A percentile compares a stretch with the other conserved stretches of the same genome.
Evolutionary conservation across 2,888 invertebrate species (phyloP).

Genomic region (Toxonevra muliebris): DNA sequence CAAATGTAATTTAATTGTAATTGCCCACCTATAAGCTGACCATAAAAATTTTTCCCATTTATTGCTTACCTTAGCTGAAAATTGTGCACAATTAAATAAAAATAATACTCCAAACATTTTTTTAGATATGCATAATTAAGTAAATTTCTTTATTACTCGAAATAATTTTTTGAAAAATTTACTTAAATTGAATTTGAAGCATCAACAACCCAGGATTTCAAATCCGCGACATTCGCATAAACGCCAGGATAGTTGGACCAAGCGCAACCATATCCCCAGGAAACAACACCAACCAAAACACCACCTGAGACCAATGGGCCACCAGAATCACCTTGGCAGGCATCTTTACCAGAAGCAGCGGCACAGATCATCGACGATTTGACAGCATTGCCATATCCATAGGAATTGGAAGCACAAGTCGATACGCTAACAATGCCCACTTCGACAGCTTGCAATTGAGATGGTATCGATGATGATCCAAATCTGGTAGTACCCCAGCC

Average conservation of each 20-base stretch:
- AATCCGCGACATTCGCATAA: conserved; percentile 51
- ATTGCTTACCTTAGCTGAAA: too few species aligned
- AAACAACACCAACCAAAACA: too few species aligned
- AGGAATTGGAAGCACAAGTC: conserved; percentile 32
- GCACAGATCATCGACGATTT: conserved; percentile 56
- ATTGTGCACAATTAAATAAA: too few species aligned
- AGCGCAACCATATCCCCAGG: conserved; percentile 56
- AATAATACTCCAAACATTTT: too few species aligned
- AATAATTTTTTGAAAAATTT: too few species aligned
- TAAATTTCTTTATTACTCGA: too few species aligned
- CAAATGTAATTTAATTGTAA: too few species aligned
- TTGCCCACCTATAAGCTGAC: too few species aligned
- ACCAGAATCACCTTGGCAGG: too few species aligned
- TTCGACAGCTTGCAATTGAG: conserved; percentile 42
- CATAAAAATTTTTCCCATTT: too few species aligned
- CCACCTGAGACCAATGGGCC: too few species aligned
- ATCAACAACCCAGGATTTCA: conserved; percentile 43
- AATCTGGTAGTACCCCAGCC: conserved; percentile 62
- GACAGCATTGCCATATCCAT: conserved; percentile 47
- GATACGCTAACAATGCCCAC: conserved; percentile 46
- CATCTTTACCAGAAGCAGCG: conserved; percentile 22
- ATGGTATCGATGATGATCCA: conserved; percentile 34
- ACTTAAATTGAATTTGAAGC: conserved; percentile 33
- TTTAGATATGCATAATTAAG: too few species aligned
- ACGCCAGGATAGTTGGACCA: conserved; percentile 50